Evolutionary conservation across 2,113 vertebrate species (phyloP), one percentile per base, ranked within the genome.

Genomic region (Aldabrachelys gigantea): DNA sequence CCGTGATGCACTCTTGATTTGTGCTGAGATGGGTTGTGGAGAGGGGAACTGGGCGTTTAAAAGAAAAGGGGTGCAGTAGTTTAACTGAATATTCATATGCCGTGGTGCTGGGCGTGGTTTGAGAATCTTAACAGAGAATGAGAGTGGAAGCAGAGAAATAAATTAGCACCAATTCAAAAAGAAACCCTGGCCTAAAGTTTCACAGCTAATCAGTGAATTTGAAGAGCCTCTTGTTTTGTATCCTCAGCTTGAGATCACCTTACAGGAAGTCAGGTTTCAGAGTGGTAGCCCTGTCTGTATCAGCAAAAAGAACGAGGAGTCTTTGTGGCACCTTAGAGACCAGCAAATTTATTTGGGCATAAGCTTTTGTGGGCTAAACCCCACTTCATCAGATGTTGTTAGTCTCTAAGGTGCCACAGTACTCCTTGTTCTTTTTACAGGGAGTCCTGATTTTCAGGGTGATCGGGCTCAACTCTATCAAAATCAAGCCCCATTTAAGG

Each of bases 71-170:
- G 12, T 13, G 24, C 75, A 76, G 41, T 27, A 44, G 24, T 44
- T 76, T 5, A 7, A 44, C 35, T 7, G n/a, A 57, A 38, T 3
- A 35, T 24, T 5, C 44, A 27, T 25, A 72, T 22, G 16, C 16
- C 2, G 0, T 1, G 14, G 17, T 4, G 22, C 3, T 0, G 1
- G 56, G n/a, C 21, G 35, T 57, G n/a, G 44, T 4, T 0, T 25
- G 29, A 62, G 1, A 25, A 35, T 2, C 24, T 56, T 49, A 41
- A 11, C 38, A 14, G 29, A 17, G 57, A 81, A 44, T 8, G n/a
- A 24, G 75, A 69, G 35, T 8, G 8, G 8, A 17, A 22, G 65
- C 35, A 38, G 47, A 31, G 57, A 50, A 84, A 10, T 53, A 29
- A 57, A 19, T 49, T 49, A 16, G 19, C 3, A 1, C 1, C 72